phyloP scores from a whole-genome alignment of 1,140 invertebrate genomes.

The Colletes gigas region DNA sequence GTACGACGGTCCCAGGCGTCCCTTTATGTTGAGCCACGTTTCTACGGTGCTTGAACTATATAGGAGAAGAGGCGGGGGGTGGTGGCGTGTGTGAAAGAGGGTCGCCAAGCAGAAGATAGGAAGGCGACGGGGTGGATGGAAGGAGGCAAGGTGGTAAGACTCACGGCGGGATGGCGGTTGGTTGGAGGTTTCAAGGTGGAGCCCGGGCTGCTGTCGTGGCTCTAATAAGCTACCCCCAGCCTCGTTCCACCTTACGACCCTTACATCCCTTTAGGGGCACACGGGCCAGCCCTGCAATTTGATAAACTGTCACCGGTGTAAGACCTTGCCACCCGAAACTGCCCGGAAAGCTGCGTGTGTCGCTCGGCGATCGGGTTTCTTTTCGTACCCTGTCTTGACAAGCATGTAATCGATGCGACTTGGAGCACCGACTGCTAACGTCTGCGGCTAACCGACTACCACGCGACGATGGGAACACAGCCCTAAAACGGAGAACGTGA shows the following conservation, averaged over 20 bases:
- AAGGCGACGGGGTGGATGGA: slow-evolving; percentile 50
- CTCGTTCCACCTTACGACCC: slow-evolving; percentile 67
- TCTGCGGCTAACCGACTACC: not conserved
- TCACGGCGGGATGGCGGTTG: slow-evolving; percentile 62
- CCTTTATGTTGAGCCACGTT: slow-evolving; percentile 59
- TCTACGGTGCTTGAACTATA: slow-evolving; percentile 54
- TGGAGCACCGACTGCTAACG: not conserved
- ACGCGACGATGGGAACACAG: too few species aligned
- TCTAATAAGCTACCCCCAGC: slow-evolving; percentile 66
- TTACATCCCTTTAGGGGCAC: slow-evolving; percentile 65
- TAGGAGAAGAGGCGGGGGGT: slow-evolving; percentile 11
- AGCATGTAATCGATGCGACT: slow-evolving; percentile 1
- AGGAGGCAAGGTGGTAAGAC: slow-evolving; percentile 68
- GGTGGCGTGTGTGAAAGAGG: slow-evolving; percentile 1
- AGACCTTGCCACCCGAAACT: slow-evolving; percentile 54
- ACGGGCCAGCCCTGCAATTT: slow-evolving; percentile 62
- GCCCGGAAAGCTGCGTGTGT: slow-evolving; percentile 30
- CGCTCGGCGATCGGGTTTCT: slow-evolving; percentile 40
- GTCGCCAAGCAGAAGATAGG: slow-evolving; percentile 36
- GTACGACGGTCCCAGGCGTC: slow-evolving; percentile 67
- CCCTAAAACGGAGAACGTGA: too few species aligned
- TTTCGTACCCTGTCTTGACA: not conserved
- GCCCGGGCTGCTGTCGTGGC: slow-evolving; percentile 61
- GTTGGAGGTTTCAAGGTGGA: slow-evolving; percentile 69
- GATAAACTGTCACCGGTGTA: slow-evolving; percentile 66